Evolutionary conservation across 2,113 vertebrate genomes (phyloP).

Genomic region (Centropus bengalensis): DNA sequence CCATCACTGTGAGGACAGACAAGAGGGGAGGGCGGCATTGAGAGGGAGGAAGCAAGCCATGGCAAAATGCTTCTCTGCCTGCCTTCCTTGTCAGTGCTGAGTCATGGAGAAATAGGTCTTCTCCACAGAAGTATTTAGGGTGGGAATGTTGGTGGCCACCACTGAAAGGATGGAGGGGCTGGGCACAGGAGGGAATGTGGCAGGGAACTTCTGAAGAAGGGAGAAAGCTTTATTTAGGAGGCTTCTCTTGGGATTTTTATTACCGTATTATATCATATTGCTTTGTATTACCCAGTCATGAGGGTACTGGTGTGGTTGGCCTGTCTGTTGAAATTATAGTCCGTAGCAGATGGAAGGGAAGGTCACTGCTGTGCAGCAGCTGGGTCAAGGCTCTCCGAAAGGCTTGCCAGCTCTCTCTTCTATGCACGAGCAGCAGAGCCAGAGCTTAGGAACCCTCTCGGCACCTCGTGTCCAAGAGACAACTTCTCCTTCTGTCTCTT

Average conservation of each 20-base stretch:
- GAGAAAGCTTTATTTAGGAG: not conserved
- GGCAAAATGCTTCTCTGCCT: not conserved
- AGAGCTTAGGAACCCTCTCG: not conserved
- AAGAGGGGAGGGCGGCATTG: not conserved
- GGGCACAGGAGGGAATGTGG: not conserved
- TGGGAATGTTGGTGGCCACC: not conserved
- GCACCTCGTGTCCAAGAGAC: not conserved
- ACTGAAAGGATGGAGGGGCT: not conserved
- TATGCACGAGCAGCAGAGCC: not conserved
- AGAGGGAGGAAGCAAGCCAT: not conserved
- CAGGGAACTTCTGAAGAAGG: not conserved
- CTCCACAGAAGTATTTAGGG: rapidly evolving
- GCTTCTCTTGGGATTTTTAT: not conserved
- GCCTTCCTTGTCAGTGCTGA: not conserved
- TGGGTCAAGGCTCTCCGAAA: not conserved
- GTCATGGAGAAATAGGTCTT: not conserved
- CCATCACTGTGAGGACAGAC: constrained; percentile 49
- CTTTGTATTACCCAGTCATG: not conserved
- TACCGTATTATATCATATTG: not conserved
- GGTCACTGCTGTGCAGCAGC: not conserved
- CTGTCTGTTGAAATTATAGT: not conserved
- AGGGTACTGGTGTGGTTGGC: not conserved
- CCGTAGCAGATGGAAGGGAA: not conserved
- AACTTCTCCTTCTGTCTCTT: not conserved
- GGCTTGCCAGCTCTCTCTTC: not conserved